Conservation (phyloP, 1,140 invertebrate species). For the Dolichoris vasculosae region DNA sequence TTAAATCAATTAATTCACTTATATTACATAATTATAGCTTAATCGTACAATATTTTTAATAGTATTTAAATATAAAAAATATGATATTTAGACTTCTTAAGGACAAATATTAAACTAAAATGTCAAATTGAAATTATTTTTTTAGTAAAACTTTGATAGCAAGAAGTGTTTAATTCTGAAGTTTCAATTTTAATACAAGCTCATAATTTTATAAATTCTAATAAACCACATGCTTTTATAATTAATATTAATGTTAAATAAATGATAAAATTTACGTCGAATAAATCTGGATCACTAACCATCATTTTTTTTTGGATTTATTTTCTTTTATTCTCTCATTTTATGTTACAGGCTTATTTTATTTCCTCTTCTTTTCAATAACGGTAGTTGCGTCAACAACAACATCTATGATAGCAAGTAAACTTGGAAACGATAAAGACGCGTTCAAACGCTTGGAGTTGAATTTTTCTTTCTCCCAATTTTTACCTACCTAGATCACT, state of each 20-base stretch:
- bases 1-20: too few relatives aligned
- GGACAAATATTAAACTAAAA: too few relatives aligned
- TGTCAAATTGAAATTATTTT: too few relatives aligned
- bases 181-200: too few relatives aligned
- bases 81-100: too few relatives aligned
- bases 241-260: background rate
- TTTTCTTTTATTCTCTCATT: background rate
- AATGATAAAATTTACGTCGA: background rate
- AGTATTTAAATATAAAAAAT: too few relatives aligned
- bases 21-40: too few relatives aligned
- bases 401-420: background rate
- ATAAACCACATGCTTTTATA: too few relatives aligned
- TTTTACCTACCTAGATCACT: background rate
- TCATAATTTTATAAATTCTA: too few relatives aligned
- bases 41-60: too few relatives aligned
- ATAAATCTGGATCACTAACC: background rate
- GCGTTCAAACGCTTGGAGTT: background rate
- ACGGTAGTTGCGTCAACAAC: background rate
- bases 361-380: background rate
- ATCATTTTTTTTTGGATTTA: background rate
- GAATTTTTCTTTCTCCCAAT: background rate
- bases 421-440: conserved; percentile 19
- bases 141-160: too few relatives aligned
- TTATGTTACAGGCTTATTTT: background rate
- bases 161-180: too few relatives aligned